Base-by-base conservation (phyloP, 1,140 invertebrate species). In the Episyrphus balteatus region DNA sequence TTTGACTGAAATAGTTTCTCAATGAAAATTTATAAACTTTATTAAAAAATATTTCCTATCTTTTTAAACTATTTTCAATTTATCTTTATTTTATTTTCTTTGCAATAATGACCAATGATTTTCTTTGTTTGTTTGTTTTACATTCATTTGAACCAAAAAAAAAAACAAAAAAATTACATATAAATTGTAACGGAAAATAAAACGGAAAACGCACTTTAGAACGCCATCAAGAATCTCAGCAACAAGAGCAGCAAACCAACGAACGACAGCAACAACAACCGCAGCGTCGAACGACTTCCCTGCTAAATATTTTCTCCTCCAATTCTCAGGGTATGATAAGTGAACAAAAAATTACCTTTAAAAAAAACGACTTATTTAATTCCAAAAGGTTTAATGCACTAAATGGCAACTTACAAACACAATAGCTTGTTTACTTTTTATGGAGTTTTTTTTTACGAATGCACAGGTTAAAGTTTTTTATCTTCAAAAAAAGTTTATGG, bases 301-400 rank as follows among this genome's bases (percentile, higher is more conserved):
- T 92, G 68, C 80, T 92, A 71, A 92, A 92, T 81, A 79, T 92
- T 74, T 92, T 92, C 79, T 88, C 89, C 77, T 87, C 87, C 76
- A 88, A 88, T 75, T 88, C 87, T 75, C 86, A 89, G 81, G 88
- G 86, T 82, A 90, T 48, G 51, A 44, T 19, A 44, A 36, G 21
- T 17, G 6, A 15, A 44, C 14, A 45, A 38, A 18, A 46, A 46
- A 41, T 9, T 26, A 26, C 21, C 3, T 5, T 8, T 5, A 26
- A 26, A 26, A 36, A 36, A 36, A 36, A 36, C 34, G 14, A 6
- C 14, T 36, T 36, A 5, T 36, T 36, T 36, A 36, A 26, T 26
- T 26, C 21, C 21, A 26, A 26, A 26, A 26, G 21, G 21, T 26
- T 26, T 26, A 26, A 26, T 26, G 21, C 21, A 26, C 21, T 26